A percentile compares a stretch with the other conserved stretches of the same genome.
Evolutionary conservation across 2,113 vertebrate species (phyloP).

Genomic region (Poicephalus gulielmi): DNA sequence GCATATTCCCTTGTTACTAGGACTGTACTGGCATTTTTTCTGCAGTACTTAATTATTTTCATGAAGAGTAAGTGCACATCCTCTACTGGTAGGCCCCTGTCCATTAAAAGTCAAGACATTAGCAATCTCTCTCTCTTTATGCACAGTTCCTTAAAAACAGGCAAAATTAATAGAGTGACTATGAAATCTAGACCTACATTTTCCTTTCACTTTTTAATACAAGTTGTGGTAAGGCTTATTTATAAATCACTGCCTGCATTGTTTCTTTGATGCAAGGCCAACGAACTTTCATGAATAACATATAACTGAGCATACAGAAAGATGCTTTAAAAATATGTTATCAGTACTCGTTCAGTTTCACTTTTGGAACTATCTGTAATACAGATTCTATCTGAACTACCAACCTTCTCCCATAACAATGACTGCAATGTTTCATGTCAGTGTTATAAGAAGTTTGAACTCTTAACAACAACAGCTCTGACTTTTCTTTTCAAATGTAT

Average conservation of each 20-base stretch:
- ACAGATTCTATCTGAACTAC: constrained; percentile 31
- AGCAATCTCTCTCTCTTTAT: background rate
- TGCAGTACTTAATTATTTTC: background rate
- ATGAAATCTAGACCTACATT: background rate
- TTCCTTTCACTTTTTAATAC: background rate
- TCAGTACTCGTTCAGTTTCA: background rate
- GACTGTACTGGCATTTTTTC: background rate
- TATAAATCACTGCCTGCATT: background rate
- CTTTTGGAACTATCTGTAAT: background rate
- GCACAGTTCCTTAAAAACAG: background rate
- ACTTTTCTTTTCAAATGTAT: constrained; percentile 28
- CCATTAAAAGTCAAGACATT: background rate
- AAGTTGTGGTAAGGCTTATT: background rate
- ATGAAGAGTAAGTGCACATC: background rate
- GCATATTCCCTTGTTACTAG: background rate
- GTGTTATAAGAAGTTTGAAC: background rate
- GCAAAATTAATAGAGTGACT: background rate
- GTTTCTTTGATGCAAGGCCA: background rate
- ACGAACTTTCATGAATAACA: background rate
- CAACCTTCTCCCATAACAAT: constrained; percentile 37
- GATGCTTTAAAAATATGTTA: background rate
- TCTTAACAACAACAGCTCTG: constrained; percentile 2
- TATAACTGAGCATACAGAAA: background rate
- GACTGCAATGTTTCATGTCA: constrained; percentile 44
- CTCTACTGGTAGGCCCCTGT: background rate